Base-by-base conservation (phyloP, 2,888 invertebrate genomes). In the Drosophila engyochracea region DNA sequence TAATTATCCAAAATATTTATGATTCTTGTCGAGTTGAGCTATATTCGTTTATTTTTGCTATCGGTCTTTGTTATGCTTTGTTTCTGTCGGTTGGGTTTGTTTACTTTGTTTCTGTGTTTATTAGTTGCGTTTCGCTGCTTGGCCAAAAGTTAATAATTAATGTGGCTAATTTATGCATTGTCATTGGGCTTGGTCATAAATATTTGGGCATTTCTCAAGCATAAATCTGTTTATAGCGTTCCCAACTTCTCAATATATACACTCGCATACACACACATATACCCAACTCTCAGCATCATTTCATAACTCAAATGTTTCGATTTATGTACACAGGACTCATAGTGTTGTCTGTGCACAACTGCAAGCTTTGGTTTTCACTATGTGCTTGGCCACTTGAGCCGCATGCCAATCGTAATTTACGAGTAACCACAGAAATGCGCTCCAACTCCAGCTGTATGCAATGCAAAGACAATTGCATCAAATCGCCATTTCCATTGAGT, bases 1-100 rank as follows among this genome's bases (percentile, higher is more conserved):
- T 86, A 91, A 91, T 89, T 90, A 89, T 74, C 78, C 79, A 51
- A 65, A 76, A 68, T 76, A 87, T 89, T 89, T 84, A 87, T 91
- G 90, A 77, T 79, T 80, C 70, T 37, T 60, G 37, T 44, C 64
- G 70, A 74, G 65, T 61, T 54, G 35, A 58, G 68, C 61, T 49
- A n/a, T 59, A 37, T 44, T 69, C 44, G 44, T 51, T 41, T 41
- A 47, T 22, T 54, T 68, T 51, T 54, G 67, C 16, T 16, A 4
- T 57, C 22, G 7, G 39, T 53, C 41, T 70, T 52, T 31, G 12
- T 35, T 74, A 52, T 54, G 35, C 10, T 58, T 66, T 62, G 7
- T 41, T 49, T 58, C 28, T 47, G 41, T 54, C 39, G 63, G 12
- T 54, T 54, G 51, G 49, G 1, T 30, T 65, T 55, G 44, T 64